Evolutionary conservation across 2,888 invertebrate species (phyloP).

Genomic region (Oxyscelio sp.): DNA sequence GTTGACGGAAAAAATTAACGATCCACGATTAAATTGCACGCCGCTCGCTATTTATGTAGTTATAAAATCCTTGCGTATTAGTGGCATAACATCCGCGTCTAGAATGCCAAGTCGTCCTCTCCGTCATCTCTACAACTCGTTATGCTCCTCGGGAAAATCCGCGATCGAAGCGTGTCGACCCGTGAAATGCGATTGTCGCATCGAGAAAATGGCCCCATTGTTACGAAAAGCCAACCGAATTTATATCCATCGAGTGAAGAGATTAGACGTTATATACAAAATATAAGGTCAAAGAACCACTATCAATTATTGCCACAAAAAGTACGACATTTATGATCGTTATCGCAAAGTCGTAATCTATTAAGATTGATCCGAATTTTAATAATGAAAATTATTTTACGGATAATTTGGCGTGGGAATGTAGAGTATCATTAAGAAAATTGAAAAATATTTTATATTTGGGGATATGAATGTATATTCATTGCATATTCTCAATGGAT

Average conservation of each 20-base stretch:
- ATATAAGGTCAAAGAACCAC: conserved; percentile 9
- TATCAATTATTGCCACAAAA: too few species aligned
- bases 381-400: too few species aligned
- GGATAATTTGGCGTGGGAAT: too few species aligned
- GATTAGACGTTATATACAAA: conserved; percentile 57
- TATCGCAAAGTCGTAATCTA: too few species aligned
- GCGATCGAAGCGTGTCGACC: conserved; percentile 61
- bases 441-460: too few species aligned
- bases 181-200: conserved; percentile 59
- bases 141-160: conserved; percentile 62
- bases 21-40: conserved; percentile 26
- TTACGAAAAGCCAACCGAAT: background rate
- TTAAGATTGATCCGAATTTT: too few species aligned
- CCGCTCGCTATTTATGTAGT: conserved; percentile 43
- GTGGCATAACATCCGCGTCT: conserved; percentile 59
- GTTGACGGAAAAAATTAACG: conserved; percentile 29
- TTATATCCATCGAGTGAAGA: conserved; percentile 33
- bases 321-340: too few species aligned
- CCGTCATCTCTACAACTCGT: conserved; percentile 55
- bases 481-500: too few species aligned
- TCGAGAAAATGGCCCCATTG: conserved; percentile 16
- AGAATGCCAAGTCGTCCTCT: conserved; percentile 38
- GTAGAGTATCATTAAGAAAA: too few species aligned
- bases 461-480: too few species aligned
- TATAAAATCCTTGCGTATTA: conserved; percentile 52